Evolutionary conservation across 2,113 vertebrate species (phyloP).

Genomic region (Rhodinocichla rosea): DNA sequence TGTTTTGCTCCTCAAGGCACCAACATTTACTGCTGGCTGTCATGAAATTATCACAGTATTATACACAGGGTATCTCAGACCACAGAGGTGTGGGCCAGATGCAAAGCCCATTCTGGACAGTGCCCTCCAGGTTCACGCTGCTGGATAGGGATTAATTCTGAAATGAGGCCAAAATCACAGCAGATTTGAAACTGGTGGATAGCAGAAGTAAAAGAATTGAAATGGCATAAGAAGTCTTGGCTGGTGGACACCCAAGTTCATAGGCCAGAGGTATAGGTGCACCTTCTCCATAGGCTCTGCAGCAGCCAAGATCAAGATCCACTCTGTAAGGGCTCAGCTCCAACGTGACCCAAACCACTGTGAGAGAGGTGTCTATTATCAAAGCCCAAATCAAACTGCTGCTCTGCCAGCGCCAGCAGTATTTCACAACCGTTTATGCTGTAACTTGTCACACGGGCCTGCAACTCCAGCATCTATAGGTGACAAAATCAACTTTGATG

Average conservation of each 20-base stretch:
- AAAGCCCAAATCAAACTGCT: not conserved
- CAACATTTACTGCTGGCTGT: not conserved
- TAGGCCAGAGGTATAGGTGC: not conserved
- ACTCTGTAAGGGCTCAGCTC: not conserved
- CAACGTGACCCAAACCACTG: not conserved
- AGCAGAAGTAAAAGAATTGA: not conserved
- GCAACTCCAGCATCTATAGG: not conserved
- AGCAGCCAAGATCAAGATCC: not conserved
- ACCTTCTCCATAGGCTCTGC: not conserved
- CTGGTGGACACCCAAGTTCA: not conserved
- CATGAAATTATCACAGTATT: not conserved
- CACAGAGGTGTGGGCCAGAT: not conserved
- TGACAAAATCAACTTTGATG: not conserved
- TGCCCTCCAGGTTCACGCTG: not conserved
- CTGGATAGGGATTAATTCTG: not conserved
- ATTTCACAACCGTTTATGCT: not conserved
- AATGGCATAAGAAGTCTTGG: not conserved
- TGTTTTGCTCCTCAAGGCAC: not conserved
- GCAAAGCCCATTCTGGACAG: not conserved
- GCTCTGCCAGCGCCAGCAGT: not conserved
- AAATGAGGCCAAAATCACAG: not conserved
- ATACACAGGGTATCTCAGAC: not conserved
- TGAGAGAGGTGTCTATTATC: not conserved
- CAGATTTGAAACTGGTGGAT: not conserved
- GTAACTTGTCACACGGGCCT: not conserved